A percentile compares a stretch with the other conserved stretches of the same genome.
phyloP scores from a whole-genome alignment of 2,113 vertebrate genomes.

The Hemicordylus capensis region DNA sequence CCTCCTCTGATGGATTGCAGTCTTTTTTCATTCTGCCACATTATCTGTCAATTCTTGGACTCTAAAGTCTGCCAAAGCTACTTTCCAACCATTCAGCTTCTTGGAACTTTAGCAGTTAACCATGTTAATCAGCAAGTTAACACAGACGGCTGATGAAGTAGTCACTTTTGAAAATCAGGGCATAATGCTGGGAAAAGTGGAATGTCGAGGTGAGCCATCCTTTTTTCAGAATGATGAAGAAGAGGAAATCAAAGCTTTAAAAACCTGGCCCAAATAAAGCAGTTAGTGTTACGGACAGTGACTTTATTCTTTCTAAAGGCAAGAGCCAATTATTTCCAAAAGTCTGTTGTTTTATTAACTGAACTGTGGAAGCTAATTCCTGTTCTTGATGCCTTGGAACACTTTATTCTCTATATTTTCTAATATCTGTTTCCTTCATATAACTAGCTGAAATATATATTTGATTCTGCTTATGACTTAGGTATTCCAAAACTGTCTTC shows the following conservation, averaged over 20 bases:
- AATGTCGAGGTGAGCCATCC: no score
- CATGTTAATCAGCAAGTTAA: neutral
- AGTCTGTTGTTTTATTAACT: neutral
- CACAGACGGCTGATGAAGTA: neutral
- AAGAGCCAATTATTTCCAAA: constrained; percentile 18
- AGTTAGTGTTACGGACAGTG: neutral
- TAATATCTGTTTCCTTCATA: neutral
- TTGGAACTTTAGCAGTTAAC: neutral
- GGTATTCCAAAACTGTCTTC: neutral
- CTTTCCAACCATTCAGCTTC: neutral
- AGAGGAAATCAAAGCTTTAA: neutral
- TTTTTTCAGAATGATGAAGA: neutral
- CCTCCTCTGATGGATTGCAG: no score
- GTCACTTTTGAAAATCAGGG: neutral
- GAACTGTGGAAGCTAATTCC: neutral
- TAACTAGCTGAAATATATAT: neutral
- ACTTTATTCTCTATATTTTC: neutral
- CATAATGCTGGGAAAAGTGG: neutral
- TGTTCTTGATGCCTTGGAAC: neutral
- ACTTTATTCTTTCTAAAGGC: neutral
- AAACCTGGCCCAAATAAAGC: neutral
- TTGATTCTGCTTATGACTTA: neutral
- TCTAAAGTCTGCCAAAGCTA: neutral
- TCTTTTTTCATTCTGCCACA: neutral
- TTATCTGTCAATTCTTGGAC: accelerated